These are phyloP conservation scores for Thalassarche chlororhynchos DNA, from an alignment of 2,113 vertebrate genomes.

Conservation along the genomic window DNA sequence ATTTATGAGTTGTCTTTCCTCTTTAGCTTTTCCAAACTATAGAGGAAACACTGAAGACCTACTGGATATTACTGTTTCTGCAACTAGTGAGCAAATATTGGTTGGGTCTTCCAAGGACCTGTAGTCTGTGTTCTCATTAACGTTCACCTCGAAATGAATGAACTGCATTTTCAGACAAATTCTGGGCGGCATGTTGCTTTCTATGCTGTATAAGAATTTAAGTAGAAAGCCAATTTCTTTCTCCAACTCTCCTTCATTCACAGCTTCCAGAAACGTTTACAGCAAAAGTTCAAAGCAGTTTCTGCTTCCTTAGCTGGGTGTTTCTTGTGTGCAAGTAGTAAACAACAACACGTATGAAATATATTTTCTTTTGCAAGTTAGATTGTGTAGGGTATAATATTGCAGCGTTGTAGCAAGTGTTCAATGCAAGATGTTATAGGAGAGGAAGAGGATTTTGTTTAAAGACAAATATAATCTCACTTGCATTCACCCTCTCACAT, in stretches of 20 bases:
- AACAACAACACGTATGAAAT: neutral
- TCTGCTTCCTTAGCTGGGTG: neutral
- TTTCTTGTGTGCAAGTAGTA: neutral
- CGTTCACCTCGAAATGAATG: neutral
- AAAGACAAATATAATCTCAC: neutral
- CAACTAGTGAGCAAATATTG: neutral
- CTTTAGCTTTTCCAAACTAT: neutral
- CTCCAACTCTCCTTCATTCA: neutral
- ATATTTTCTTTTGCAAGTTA: neutral
- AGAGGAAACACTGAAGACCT: neutral
- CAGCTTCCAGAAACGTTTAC: neutral
- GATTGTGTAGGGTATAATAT: no score
- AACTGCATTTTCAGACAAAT: conserved; percentile 44
- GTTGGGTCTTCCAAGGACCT: neutral
- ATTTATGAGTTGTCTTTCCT: neutral
- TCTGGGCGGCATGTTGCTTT: neutral
- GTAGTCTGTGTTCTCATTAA: neutral
- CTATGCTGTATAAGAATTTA: neutral
- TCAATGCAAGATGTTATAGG: neutral
- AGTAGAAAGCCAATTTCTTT: neutral
- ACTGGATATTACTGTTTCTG: neutral
- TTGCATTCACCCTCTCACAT: neutral
- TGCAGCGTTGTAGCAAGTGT: neutral
- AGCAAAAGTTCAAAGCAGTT: neutral
- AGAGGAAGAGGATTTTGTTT: neutral